A percentile compares a stretch with the other conserved stretches of the same genome.
Conservation (phyloP, 2,888 invertebrate species). For the Idaea dimidiata region DNA sequence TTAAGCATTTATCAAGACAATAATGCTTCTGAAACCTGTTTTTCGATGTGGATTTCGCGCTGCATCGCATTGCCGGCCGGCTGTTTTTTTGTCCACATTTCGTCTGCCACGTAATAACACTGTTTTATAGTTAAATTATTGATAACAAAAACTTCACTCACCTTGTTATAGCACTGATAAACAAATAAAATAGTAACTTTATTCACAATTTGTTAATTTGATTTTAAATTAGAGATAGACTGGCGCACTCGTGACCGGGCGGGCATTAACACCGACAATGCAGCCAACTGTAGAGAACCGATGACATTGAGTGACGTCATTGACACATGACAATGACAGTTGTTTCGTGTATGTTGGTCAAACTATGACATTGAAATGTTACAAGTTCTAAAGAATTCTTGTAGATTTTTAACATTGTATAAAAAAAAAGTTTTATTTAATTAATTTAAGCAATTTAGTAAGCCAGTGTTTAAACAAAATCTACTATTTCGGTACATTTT, state of each 20-base stretch:
- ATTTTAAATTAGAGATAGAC: conserved; percentile 30
- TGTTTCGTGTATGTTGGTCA: conserved; percentile 1
- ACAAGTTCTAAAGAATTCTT: not conserved
- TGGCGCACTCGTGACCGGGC: conserved; percentile 70
- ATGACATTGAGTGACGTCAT: conserved; percentile 19
- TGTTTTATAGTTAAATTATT: conserved; percentile 7
- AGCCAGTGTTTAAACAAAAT: too few relatives aligned
- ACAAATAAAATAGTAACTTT: conserved; percentile 29
- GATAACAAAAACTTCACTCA: conserved; percentile 21
- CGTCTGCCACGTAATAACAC: conserved; percentile 8
- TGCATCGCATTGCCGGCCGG: not conserved
- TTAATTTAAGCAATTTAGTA: too few relatives aligned
- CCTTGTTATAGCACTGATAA: conserved; percentile 23
- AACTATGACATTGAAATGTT: not conserved
- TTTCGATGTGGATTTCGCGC: not conserved
- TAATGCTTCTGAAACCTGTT: not conserved
- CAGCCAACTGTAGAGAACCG: conserved; percentile 53
- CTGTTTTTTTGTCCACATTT: conserved; percentile 32
- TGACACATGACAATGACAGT: conserved; percentile 23
- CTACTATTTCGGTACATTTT: too few relatives aligned
- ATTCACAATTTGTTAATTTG: conserved; percentile 23
- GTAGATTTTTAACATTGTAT: not conserved
- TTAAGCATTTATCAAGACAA: not conserved
- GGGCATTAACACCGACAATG: conserved; percentile 68
- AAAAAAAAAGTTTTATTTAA: too few relatives aligned